Evolutionary conservation across 2,888 invertebrate genomes (phyloP).

Genomic region (Dryadula phaetusa): DNA sequence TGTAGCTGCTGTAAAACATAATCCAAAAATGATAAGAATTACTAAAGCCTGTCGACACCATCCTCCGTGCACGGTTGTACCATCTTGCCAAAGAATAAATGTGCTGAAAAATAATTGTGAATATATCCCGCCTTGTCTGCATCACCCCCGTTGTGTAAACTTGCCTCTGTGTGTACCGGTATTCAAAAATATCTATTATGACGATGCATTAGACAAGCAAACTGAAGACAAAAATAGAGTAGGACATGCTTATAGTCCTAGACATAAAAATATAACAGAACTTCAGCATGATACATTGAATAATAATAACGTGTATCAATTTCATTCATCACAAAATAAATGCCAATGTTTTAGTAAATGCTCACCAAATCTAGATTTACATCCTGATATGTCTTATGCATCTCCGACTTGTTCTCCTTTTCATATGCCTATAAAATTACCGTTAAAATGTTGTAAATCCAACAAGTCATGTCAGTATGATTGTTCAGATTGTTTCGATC

Average conservation of each 20-base stretch:
- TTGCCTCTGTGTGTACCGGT: conserved; percentile 71
- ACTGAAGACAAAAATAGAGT: conserved; percentile 49
- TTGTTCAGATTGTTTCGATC: conserved; percentile 50
- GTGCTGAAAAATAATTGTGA: conserved; percentile 73
- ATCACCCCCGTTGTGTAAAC: conserved; percentile 74
- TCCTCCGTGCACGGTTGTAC: conserved; percentile 76
- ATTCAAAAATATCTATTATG: conserved; percentile 62
- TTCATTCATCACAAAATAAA: conserved; percentile 56
- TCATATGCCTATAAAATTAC: conserved; percentile 48
- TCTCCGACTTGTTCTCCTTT: conserved; percentile 52
- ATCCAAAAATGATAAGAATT: conserved; percentile 65
- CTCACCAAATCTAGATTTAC: conserved; percentile 52
- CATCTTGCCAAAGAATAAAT: conserved; percentile 71
- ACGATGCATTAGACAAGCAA: conserved; percentile 55
- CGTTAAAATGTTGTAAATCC: conserved; percentile 53
- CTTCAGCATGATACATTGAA: conserved; percentile 56
- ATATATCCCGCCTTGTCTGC: conserved; percentile 70
- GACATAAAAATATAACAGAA: conserved; percentile 56
- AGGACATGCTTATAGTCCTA: conserved; percentile 54
- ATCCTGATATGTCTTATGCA: conserved; percentile 52
- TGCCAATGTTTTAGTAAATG: conserved; percentile 55
- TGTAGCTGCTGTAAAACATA: conserved; percentile 51
- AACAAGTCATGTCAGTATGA: conserved; percentile 72
- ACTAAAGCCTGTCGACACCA: conserved; percentile 77
- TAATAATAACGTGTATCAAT: conserved; percentile 53